Percentiles rank a stretch among this genome's conserved stretches.
Evolutionary conservation across 53 echinoderm and acorn worm genomes (phyloP).

Genomic region (Hippasteria phrygiana): DNA sequence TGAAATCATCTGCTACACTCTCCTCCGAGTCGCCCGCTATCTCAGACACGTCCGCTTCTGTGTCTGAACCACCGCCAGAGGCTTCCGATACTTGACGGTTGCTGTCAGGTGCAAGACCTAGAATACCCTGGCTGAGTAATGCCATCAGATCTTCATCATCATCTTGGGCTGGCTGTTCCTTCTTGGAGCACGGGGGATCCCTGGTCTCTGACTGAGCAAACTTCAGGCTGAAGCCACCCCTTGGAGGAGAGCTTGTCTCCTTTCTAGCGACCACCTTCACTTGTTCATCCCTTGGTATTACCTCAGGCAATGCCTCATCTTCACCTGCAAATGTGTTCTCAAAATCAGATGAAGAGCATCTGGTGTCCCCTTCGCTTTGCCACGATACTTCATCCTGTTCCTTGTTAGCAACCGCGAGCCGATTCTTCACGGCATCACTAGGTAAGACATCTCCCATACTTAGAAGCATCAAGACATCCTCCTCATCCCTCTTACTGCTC

Average conservation of each 20-base stretch:
- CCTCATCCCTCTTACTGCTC: constrained; percentile 40
- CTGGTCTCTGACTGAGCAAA: neutral
- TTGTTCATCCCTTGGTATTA: constrained; percentile 12
- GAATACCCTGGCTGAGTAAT: constrained; percentile 44
- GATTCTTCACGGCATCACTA: constrained; percentile 24
- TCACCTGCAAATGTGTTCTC: constrained; percentile 31
- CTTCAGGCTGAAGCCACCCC: neutral
- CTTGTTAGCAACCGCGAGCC: neutral
- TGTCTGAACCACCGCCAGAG: constrained; percentile 37
- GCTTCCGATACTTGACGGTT: constrained; percentile 7
- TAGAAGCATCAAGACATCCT: constrained; percentile 66
- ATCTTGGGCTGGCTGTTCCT: neutral
- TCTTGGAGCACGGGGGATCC: neutral
- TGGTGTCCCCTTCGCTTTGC: constrained; percentile 50
- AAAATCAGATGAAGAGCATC: constrained; percentile 40
- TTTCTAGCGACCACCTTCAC: neutral
- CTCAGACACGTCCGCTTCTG: constrained; percentile 45
- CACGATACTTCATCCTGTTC: constrained; percentile 48
- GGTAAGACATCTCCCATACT: constrained; percentile 52
- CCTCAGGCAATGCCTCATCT: constrained; percentile 39
- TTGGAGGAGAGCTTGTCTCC: neutral
- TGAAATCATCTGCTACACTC: constrained; percentile 13
- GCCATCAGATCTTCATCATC: constrained; percentile 60
- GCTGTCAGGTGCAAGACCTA: neutral
- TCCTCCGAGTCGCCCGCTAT: constrained; percentile 18